phyloP scores from a whole-genome alignment of 2,113 vertebrate species.

The Clarias gariepinus region DNA sequence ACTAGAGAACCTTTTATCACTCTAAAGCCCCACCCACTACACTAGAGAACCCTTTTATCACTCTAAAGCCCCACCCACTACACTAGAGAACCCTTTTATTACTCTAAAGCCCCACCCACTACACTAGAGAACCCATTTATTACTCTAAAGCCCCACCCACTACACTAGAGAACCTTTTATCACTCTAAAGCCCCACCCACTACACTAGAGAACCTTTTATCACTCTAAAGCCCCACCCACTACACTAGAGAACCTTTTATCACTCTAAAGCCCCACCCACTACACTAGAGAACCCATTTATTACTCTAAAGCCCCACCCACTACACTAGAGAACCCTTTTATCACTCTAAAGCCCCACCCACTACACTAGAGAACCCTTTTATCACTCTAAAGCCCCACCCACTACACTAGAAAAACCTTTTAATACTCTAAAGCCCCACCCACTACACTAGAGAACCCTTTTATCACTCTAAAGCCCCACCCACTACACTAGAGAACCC shows the following conservation, averaged over 20 bases:
- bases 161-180: neutral
- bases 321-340: neutral
- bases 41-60: neutral
- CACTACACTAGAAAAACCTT: neutral
- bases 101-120: neutral
- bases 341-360: neutral
- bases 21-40: neutral
- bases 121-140: neutral
- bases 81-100: neutral
- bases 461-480: too few relatives aligned
- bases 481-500: neutral
- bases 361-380: neutral
- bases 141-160: neutral
- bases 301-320: neutral
- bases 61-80: neutral
- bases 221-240: neutral
- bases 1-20: neutral
- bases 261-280: neutral
- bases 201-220: neutral
- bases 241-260: neutral
- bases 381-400: too few relatives aligned
- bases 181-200: neutral
- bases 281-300: neutral
- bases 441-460: neutral
- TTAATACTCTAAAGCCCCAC: neutral